phyloP scores from a whole-genome alignment of 2,113 vertebrate genomes.

The Chrysemys picta region DNA sequence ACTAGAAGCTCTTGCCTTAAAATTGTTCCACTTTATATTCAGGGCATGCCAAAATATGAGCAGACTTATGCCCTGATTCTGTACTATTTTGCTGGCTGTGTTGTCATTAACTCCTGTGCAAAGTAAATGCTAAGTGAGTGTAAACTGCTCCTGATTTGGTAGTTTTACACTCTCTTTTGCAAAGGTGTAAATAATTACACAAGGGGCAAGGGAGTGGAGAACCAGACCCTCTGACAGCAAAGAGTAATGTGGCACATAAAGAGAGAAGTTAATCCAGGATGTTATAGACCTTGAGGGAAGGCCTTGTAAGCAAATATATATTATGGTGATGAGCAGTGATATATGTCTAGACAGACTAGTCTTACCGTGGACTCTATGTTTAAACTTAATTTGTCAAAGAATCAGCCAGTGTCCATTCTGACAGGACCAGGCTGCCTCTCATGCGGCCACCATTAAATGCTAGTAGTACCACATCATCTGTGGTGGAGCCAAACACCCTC shows the following conservation, averaged over 20 bases:
- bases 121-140: background rate
- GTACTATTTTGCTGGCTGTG: background rate
- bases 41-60: background rate
- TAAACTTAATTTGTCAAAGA: background rate
- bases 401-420: background rate
- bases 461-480: background rate
- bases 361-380: background rate
- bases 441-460: background rate
- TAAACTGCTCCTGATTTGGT: background rate
- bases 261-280: background rate
- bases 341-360: background rate
- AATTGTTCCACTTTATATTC: background rate
- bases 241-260: background rate
- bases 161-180: background rate
- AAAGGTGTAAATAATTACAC: background rate
- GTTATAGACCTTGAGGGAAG: background rate
- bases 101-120: background rate
- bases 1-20: background rate
- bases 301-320: background rate
- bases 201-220: background rate
- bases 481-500: slow-evolving; percentile 22
- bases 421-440: too few species aligned
- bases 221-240: background rate
- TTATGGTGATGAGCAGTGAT: background rate
- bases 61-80: background rate